Conservation (phyloP, 2,888 invertebrate genomes). For the Belgica antarctica region DNA sequence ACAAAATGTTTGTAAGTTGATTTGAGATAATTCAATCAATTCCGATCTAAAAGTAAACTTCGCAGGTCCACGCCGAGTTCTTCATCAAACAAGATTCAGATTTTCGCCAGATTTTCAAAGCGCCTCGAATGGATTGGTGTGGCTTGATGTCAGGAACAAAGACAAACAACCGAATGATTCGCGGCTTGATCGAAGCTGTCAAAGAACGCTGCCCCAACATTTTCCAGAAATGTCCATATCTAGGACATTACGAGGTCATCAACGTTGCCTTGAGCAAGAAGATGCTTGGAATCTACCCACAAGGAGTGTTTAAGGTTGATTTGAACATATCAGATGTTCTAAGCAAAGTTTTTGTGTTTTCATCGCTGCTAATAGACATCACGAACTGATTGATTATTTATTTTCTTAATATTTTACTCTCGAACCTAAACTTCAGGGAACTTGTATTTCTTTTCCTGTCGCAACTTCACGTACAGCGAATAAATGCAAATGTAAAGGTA, state of each 20-base stretch:
- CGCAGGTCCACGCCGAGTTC: background rate
- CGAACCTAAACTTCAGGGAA: background rate
- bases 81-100: background rate
- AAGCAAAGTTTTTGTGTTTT: background rate
- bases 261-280: background rate
- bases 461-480: conserved; percentile 13
- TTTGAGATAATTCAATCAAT: too few relatives aligned
- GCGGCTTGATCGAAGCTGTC: background rate
- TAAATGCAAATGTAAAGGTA: conserved; percentile 38
- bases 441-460: background rate
- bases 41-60: too few relatives aligned
- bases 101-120: background rate
- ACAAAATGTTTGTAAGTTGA: too few relatives aligned
- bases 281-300: background rate
- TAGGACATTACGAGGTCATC: background rate
- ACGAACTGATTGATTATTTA: background rate
- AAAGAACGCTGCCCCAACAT: background rate
- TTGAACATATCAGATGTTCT: background rate
- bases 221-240: background rate
- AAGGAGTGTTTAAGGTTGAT: background rate
- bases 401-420: background rate
- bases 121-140: background rate
- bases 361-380: background rate
- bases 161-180: background rate
- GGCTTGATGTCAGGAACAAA: background rate